Percentiles rank a stretch among this genome's conserved stretches.
phyloP scores from a whole-genome alignment of 2,797 vertebrate genomes.

The Myripristis murdjan region DNA sequence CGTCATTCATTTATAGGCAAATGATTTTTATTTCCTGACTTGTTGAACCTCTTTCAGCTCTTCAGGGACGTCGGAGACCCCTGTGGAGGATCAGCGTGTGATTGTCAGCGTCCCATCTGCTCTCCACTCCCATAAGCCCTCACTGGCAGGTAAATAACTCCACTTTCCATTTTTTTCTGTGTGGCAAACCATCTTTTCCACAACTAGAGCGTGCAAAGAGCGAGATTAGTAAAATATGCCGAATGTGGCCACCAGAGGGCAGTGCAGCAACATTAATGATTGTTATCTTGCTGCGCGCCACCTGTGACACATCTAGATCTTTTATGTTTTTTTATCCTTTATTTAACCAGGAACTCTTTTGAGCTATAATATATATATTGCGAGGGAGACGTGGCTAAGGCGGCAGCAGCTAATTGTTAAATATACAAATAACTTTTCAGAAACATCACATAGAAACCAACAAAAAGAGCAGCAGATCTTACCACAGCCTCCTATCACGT shows the following conservation, averaged over 20 bases:
- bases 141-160: constrained; percentile 88
- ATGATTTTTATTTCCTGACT: constrained; percentile 24
- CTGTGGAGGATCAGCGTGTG: constrained; percentile 88
- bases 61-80: constrained; percentile 54
- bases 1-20: not conserved
- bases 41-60: constrained; percentile 74
- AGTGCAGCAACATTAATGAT: constrained; percentile 64
- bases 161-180: not conserved
- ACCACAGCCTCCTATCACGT: not conserved
- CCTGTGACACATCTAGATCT: constrained; percentile 11
- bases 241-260: constrained; percentile 77
- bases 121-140: constrained; percentile 97
- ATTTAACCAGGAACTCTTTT: too few relatives aligned
- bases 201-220: too few relatives aligned
- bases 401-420: too few relatives aligned
- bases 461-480: too few relatives aligned
- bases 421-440: too few relatives aligned
- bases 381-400: too few relatives aligned
- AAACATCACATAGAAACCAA: too few relatives aligned
- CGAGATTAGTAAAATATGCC: not conserved
- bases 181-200: too few relatives aligned
- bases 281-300: not conserved
- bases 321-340: too few relatives aligned
- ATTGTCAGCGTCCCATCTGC: constrained; percentile 93
- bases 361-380: too few relatives aligned